These are phyloP conservation scores for Zoroaster sp. DNA, from an alignment of 53 echinoderm and acorn worm genomes.

Conservation along the genomic window DNA sequence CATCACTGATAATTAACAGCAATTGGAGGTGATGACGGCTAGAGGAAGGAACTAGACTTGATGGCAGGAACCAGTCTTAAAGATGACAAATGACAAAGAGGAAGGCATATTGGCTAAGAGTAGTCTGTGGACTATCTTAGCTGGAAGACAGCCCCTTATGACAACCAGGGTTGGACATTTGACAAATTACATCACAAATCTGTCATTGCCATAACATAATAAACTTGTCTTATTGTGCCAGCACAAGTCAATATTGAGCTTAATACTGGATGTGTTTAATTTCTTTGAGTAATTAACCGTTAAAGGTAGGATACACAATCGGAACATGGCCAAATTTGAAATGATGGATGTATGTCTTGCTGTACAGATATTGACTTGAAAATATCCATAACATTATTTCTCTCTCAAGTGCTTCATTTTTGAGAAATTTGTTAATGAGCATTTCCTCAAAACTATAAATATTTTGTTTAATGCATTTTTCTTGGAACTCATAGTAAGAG, in stretches of 20 bases:
- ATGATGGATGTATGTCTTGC: too few relatives aligned
- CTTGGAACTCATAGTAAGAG: too few relatives aligned
- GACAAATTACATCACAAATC: not conserved
- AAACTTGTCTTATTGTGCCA: not conserved
- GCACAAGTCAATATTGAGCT: not conserved
- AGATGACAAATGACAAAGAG: not conserved
- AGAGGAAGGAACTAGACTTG: conserved; percentile 35
- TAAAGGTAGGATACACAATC: not conserved
- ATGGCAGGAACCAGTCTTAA: conserved; percentile 10
- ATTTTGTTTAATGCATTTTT: too few relatives aligned
- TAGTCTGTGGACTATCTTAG: not conserved
- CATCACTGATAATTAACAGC: conserved; percentile 19
- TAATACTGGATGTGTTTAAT: not conserved
- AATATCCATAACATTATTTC: too few relatives aligned
- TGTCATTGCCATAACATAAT: not conserved
- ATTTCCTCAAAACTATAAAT: too few relatives aligned
- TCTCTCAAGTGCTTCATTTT: too few relatives aligned
- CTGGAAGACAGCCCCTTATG: not conserved
- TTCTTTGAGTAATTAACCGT: not conserved
- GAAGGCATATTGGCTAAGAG: not conserved
- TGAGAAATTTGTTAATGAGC: too few relatives aligned
- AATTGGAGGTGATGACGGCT: conserved; percentile 25
- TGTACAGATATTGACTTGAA: too few relatives aligned
- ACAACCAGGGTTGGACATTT: conserved; percentile 1
- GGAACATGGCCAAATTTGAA: too few relatives aligned